Percentiles rank a stretch among this genome's conserved stretches.
Evolutionary conservation across 1,140 invertebrate genomes (phyloP).

Genomic region (Orchesella cincta): DNA sequence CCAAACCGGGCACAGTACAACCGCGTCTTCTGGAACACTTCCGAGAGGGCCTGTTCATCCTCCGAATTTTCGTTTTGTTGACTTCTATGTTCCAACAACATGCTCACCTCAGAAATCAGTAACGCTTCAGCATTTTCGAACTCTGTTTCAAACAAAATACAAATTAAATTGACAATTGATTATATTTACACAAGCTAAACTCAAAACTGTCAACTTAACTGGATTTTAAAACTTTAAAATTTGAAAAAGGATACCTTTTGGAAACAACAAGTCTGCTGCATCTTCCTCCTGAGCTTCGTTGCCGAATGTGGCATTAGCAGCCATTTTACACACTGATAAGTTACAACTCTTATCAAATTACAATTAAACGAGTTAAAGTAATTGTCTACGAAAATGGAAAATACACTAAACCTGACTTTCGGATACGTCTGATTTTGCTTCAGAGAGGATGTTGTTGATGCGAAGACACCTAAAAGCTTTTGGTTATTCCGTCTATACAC

Average conservation of each 20-base stretch:
- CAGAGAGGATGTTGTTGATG: too few relatives aligned
- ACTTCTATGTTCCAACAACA: constrained; percentile 95
- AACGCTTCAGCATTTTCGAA: constrained; percentile 98
- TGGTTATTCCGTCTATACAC: too few relatives aligned
- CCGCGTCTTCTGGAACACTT: constrained; percentile 97
- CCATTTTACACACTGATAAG: not conserved
- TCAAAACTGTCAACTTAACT: not conserved
- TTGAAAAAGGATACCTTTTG: constrained; percentile 84
- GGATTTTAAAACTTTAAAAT: too few relatives aligned
- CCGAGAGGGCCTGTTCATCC: constrained; percentile 96
- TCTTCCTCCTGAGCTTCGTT: constrained; percentile 67
- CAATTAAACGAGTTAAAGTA: too few relatives aligned
- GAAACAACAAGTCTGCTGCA: constrained; percentile 80
- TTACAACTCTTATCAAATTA: too few relatives aligned
- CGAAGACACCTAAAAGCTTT: too few relatives aligned
- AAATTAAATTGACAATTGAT: not conserved
- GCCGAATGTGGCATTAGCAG: constrained; percentile 29
- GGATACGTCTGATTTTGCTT: too few relatives aligned
- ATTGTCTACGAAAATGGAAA: too few relatives aligned
- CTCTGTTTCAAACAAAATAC: constrained; percentile 66
- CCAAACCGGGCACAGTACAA: constrained; percentile 94
- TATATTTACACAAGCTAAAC: not conserved
- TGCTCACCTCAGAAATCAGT: constrained; percentile 96
- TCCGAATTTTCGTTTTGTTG: constrained; percentile 96
- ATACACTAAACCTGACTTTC: too few relatives aligned